These are phyloP conservation scores for Amazona guildingii DNA, from an alignment of 2,113 vertebrate genomes.

Conservation along the genomic window DNA sequence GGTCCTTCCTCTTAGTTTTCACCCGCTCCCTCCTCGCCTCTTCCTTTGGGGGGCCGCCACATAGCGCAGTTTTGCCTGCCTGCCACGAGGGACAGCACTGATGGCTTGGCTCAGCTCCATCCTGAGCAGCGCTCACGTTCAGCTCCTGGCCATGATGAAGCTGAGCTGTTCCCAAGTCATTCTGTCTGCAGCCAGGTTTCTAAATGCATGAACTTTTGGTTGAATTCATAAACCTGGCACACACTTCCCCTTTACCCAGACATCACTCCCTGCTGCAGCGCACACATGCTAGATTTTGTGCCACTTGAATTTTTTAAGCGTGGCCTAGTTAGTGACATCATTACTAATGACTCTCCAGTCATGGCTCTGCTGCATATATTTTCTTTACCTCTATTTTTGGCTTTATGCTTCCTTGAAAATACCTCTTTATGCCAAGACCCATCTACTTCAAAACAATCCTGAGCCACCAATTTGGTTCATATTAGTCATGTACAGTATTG, in stretches of 20 bases:
- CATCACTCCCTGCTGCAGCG: not conserved
- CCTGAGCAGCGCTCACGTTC: fast-evolving
- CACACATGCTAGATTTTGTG: not conserved
- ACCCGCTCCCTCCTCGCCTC: not conserved
- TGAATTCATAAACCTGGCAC: not conserved
- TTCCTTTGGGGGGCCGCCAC: not conserved
- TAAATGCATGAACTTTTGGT: not conserved
- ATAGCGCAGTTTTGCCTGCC: fast-evolving
- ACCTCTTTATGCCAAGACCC: not conserved
- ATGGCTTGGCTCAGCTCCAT: not conserved
- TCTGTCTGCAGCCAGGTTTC: not conserved
- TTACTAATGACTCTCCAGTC: not conserved
- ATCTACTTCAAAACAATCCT: not conserved
- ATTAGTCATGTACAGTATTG: not conserved
- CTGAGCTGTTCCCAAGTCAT: not conserved
- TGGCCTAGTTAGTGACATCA: not conserved
- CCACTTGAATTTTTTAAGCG: not conserved
- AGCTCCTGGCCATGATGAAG: not conserved
- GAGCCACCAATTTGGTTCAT: not conserved
- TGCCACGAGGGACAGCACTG: fast-evolving
- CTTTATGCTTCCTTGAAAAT: not conserved
- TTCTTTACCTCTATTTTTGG: conserved; percentile 3
- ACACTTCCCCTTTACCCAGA: not conserved
- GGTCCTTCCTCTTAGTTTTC: not conserved
- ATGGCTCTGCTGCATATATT: not conserved